Evolutionary conservation across 2,888 invertebrate genomes (phyloP).

Genomic region (Drosophila differens): DNA sequence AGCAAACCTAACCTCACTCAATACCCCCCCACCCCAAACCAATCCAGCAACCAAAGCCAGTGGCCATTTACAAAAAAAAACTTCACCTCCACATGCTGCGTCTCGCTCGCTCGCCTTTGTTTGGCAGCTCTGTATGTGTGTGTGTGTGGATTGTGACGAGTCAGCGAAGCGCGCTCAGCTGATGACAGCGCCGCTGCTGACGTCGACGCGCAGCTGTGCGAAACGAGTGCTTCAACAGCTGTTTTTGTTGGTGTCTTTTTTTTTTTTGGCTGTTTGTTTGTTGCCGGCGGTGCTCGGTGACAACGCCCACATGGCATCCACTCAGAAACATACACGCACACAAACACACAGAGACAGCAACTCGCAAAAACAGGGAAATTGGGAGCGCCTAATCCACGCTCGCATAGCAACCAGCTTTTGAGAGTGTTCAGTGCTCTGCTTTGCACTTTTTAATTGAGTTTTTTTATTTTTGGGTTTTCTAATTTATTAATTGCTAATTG

Average conservation of each 20-base stretch:
- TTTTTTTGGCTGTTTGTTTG: conserved; percentile 44
- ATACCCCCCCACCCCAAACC: conserved; percentile 7
- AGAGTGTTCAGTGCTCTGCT: conserved; percentile 6
- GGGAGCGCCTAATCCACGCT: conserved; percentile 38
- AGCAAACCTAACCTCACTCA: conserved; percentile 36
- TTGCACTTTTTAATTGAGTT: conserved; percentile 24
- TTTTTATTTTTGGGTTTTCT: conserved; percentile 13
- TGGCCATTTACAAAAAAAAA: conserved; percentile 41
- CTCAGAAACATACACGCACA: conserved; percentile 32
- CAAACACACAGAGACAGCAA: neutral
- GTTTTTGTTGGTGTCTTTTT: conserved; percentile 47
- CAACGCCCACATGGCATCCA: conserved; percentile 74
- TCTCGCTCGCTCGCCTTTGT: conserved; percentile 56
- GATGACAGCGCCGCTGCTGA: conserved; percentile 38
- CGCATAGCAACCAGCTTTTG: conserved; percentile 40
- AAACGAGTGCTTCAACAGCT: conserved; percentile 57
- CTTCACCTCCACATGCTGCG: conserved; percentile 1
- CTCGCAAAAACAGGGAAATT: conserved; percentile 1
- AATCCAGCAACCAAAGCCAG: conserved; percentile 2
- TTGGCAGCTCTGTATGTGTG: conserved; percentile 38
- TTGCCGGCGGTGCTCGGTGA: conserved; percentile 48
- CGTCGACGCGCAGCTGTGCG: conserved; percentile 52
- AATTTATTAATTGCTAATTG: conserved; percentile 73
- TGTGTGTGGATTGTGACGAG: conserved; percentile 30
- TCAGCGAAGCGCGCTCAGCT: conserved; percentile 46